A percentile compares a stretch with the other conserved stretches of the same genome.
phyloP scores from a whole-genome alignment of 2,113 vertebrate species.

The Cavia aperea region DNA sequence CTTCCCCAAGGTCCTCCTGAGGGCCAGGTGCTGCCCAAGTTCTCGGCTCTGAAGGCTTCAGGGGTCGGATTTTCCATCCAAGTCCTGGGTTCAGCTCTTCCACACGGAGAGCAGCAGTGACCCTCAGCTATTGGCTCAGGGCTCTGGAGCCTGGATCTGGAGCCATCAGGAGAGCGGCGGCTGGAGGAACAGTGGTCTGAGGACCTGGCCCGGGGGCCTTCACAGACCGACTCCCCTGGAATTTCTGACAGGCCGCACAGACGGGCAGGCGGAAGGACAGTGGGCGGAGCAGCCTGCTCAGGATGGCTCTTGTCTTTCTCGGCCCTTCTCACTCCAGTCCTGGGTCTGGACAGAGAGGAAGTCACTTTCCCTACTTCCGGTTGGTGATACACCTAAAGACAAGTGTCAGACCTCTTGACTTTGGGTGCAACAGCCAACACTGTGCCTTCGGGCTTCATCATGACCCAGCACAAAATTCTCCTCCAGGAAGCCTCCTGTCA shows the following conservation, averaged over 20 bases:
- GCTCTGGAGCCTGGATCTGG: rapidly evolving
- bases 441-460: not conserved
- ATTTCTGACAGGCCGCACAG: not conserved
- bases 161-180: not conserved
- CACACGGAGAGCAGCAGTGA: rapidly evolving
- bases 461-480: not conserved
- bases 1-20: rapidly evolving
- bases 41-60: rapidly evolving
- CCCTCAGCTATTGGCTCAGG: not conserved
- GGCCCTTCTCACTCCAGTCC: not conserved
- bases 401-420: not conserved
- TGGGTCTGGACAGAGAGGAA: not conserved
- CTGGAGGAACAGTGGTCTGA: not conserved
- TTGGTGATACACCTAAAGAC: not conserved
- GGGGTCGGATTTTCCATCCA: not conserved
- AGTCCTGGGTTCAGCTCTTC: not conserved
- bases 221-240: not conserved
- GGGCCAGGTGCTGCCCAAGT: rapidly evolving
- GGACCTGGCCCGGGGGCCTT: not conserved
- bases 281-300: not conserved
- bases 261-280: not conserved
- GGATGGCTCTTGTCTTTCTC: not conserved
- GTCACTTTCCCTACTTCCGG: not conserved
- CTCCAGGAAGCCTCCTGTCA: not conserved
- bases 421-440: not conserved